Evolutionary conservation across 1,140 invertebrate genomes (phyloP).

Genomic region (Gonatopus flavifemur): DNA sequence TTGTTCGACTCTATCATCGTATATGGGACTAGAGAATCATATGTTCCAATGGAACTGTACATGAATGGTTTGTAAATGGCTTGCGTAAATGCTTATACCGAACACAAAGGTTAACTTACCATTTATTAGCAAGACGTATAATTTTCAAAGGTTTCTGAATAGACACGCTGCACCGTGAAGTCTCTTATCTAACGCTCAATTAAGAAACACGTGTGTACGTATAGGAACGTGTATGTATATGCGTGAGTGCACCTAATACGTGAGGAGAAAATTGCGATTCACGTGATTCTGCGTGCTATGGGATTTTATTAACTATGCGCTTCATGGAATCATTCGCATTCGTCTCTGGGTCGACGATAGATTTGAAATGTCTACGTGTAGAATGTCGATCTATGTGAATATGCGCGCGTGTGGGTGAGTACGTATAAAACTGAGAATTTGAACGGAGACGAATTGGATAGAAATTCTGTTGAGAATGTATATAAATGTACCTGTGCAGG

Average conservation of each 20-base stretch:
- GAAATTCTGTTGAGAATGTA: constrained; percentile 7
- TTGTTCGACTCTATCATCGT: too few relatives aligned
- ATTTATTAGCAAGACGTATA: too few relatives aligned
- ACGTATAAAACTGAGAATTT: constrained; percentile 20
- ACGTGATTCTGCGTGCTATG: constrained; percentile 30
- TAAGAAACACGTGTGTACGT: constrained; percentile 16
- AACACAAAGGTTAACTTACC: too few relatives aligned
- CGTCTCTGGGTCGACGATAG: constrained; percentile 36
- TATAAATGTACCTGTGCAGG: neutral
- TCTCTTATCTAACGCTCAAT: too few relatives aligned
- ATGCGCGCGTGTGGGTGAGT: neutral
- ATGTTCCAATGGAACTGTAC: too few relatives aligned
- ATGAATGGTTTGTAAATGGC: too few relatives aligned
- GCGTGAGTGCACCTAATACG: constrained; percentile 16
- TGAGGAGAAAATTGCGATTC: constrained; percentile 35
- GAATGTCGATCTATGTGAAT: constrained; percentile 15
- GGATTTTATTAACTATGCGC: constrained; percentile 35
- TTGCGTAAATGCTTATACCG: too few relatives aligned
- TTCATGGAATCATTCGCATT: constrained; percentile 37
- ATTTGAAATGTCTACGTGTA: constrained; percentile 36
- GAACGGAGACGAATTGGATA: constrained; percentile 24
- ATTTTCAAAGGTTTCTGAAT: too few relatives aligned
- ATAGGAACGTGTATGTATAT: constrained; percentile 8
- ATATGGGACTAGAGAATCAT: too few relatives aligned
- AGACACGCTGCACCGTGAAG: neutral